Base-by-base conservation (phyloP, 1,140 invertebrate species). In the Eubasilissa regina region DNA sequence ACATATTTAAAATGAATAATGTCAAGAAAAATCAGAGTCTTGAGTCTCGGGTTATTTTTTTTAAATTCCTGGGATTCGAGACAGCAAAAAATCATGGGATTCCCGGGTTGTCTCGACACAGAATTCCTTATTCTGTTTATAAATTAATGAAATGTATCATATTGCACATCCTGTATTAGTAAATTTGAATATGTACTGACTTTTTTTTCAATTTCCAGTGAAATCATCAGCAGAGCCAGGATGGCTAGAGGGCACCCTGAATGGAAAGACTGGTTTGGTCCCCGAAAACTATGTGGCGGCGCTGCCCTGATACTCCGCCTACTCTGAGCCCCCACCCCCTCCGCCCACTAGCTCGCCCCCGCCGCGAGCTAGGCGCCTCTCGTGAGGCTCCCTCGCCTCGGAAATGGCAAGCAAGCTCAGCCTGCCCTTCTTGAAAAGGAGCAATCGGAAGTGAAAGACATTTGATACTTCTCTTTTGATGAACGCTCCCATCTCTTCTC, bases 241-340 rank as follows among this genome's bases (percentile, higher is more conserved):
- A 66, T 99, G 98, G 98, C 89, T 99, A 81, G 96, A 98, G 87
- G 98, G 98, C 68, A 96, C 95, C 21, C 89, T 99, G 77, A 96
- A 98, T 88, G 98, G 98, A 62, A 95, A 95, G 89, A 95, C 94
- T 45, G 98, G 98, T 55, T 92, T 99, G 55, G 95, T 99, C 86
- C 98, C 98, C 72, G 96, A 97, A 87, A 99, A 99, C 89, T 99
- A 99, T 89, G 97, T 99, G 13, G 97, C 99, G 90, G 93, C 93
- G 80, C 90, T 96, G 84, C 93, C 93, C 81, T 94, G 88, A 91
- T 81, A 78, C 68, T 10, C 60, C 55, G 47, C 55, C 43, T 10
- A n/a, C 73, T 6, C 21, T 10, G 25, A 45, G 56, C 60, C 68
- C 80, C 81, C 73, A 25, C 78, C 56, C 79, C 47, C 44, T 45